Evolutionary conservation across 2,113 vertebrate species (phyloP).

Genomic region (Ia io): DNA sequence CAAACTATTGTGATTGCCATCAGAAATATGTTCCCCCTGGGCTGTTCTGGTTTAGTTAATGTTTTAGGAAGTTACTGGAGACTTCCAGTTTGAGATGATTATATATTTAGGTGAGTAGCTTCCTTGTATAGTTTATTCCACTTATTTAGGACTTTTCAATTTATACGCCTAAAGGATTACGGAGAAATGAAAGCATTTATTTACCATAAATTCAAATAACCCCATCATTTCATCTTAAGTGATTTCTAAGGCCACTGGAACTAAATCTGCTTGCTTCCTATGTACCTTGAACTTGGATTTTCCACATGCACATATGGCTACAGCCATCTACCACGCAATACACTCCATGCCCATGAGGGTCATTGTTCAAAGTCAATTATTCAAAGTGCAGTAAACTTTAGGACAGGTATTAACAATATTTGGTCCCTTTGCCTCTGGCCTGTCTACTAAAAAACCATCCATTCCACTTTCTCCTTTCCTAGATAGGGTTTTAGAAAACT

Average conservation of each 20-base stretch:
- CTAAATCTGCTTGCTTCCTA: background rate
- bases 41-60: background rate
- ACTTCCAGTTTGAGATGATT: background rate
- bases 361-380: constrained; percentile 38
- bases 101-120: background rate
- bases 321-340: background rate
- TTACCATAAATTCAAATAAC: background rate
- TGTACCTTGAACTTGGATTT: constrained; percentile 4
- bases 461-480: background rate
- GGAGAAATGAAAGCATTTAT: background rate
- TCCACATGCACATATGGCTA: background rate
- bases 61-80: background rate
- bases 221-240: background rate
- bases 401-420: background rate
- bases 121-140: background rate
- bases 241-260: background rate
- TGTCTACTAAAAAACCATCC: background rate
- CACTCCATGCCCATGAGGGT: background rate
- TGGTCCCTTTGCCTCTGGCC: background rate
- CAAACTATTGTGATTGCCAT: background rate
- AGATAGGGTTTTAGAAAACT: background rate
- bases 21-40: background rate
- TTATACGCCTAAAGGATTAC: background rate
- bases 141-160: background rate
- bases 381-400: background rate